Percentiles rank a stretch among this genome's conserved stretches.
phyloP scores from a whole-genome alignment of 2,113 vertebrate genomes.

The Thomomys bottae region DNA sequence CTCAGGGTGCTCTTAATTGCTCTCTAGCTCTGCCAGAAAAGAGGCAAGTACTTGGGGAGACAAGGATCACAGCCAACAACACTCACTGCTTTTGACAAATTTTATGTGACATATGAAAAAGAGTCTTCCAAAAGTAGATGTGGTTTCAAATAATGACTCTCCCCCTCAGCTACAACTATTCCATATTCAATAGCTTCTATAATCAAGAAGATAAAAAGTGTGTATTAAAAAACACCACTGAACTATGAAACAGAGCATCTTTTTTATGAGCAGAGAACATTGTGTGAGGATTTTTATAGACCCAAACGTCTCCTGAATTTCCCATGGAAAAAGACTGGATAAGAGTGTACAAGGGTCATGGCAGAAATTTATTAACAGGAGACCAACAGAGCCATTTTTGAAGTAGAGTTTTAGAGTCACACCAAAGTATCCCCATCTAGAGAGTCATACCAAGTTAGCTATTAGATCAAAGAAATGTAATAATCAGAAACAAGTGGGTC shows the following conservation, averaged over 20 bases:
- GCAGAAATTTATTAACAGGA: too few relatives aligned
- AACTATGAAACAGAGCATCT: constrained; percentile 23
- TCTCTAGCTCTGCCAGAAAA: constrained; percentile 28
- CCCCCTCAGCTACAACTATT: not conserved
- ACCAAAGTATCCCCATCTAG: too few relatives aligned
- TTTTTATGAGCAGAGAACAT: constrained; percentile 5
- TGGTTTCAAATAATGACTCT: constrained; percentile 10
- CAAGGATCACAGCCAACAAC: not conserved
- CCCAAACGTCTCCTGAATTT: constrained; percentile 14
- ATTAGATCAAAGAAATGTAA: constrained; percentile 1
- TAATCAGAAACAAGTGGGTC: not conserved
- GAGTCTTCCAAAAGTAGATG: constrained; percentile 33
- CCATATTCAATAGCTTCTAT: constrained; percentile 11
- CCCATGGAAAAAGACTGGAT: not conserved
- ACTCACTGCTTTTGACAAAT: constrained; percentile 23
- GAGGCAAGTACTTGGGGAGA: not conserved
- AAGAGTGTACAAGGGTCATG: too few relatives aligned
- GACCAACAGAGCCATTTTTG: too few relatives aligned
- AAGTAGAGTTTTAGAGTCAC: too few relatives aligned
- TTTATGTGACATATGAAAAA: constrained; percentile 20
- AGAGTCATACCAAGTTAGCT: too few relatives aligned
- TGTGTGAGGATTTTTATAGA: constrained; percentile 11
- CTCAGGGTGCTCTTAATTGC: constrained; percentile 31
- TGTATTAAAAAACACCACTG: not conserved
- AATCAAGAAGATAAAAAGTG: not conserved